A percentile compares a stretch with the other conserved stretches of the same genome.
Evolutionary conservation across 2,797 vertebrate species (phyloP).

Genomic region (Gobio occitaniae): DNA sequence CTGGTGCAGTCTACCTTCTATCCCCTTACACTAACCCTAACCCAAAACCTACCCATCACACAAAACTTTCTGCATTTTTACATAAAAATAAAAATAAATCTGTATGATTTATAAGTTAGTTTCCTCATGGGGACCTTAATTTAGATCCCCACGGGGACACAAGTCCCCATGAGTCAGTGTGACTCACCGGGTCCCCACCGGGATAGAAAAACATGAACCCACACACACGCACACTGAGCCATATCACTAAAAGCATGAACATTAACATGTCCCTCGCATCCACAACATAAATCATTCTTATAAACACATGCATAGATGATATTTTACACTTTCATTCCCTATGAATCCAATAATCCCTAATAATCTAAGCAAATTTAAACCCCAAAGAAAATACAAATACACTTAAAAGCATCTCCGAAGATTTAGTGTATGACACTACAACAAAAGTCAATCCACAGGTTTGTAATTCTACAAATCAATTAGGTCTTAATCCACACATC

Average conservation of each 20-base stretch:
- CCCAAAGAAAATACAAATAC: not conserved
- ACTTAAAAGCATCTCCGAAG: not conserved
- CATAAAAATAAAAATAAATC: too few relatives aligned
- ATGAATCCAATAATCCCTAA: not conserved
- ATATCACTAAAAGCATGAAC: not conserved
- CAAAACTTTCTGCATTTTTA: too few relatives aligned
- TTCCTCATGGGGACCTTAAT: too few relatives aligned
- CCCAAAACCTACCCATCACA: too few relatives aligned
- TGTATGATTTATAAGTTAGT: too few relatives aligned
- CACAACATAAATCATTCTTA: not conserved
- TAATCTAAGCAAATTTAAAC: not conserved
- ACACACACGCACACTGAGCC: not conserved
- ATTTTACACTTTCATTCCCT: not conserved
- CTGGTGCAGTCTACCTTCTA: not conserved
- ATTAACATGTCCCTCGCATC: not conserved
- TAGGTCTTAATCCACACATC: constrained; percentile 40
- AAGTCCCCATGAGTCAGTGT: too few relatives aligned
- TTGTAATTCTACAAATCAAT: constrained; percentile 26
- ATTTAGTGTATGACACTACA: not conserved
- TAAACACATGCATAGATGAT: not conserved
- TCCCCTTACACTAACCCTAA: too few relatives aligned
- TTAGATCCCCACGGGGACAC: too few relatives aligned
- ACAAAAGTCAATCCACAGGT: not conserved
- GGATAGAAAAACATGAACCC: not conserved
- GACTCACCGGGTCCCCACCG: too few relatives aligned